Percentiles rank a stretch among this genome's conserved stretches.
phyloP scores from a whole-genome alignment of 1,140 invertebrate species.

The Adoxophyes honmai region DNA sequence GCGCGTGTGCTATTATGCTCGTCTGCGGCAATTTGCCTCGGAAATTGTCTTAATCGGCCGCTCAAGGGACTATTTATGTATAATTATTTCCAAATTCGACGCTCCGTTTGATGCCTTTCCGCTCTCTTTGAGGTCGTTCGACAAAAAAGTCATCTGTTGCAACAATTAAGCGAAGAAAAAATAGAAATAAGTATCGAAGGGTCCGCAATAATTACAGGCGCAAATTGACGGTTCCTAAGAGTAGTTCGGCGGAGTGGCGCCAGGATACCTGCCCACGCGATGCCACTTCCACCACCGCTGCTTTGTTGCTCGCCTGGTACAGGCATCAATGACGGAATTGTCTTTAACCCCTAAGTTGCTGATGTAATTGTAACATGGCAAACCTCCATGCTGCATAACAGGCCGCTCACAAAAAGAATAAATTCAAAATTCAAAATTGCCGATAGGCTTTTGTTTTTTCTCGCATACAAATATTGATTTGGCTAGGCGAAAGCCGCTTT shows the following conservation, averaged over 20 bases:
- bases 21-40: slow-evolving; percentile 75
- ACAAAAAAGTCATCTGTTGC: slow-evolving; percentile 77
- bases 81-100: slow-evolving; percentile 78
- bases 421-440: no score
- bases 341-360: no score
- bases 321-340: no score
- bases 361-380: no score
- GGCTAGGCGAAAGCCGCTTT: no score
- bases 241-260: slow-evolving; percentile 56
- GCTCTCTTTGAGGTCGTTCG: slow-evolving; percentile 75
- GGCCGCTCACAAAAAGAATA: no score
- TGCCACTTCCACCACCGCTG: slow-evolving; percentile 17
- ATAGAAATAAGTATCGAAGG: slow-evolving; percentile 76
- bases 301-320: no score
- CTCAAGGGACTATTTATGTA: slow-evolving; percentile 78
- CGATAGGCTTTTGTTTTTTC: no score
- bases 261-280: slow-evolving; percentile 61
- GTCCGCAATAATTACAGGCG: slow-evolving; percentile 76
- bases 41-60: slow-evolving; percentile 76
- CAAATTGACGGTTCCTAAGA: slow-evolving; percentile 73
- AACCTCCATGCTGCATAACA: no score
- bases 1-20: slow-evolving; percentile 74
- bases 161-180: slow-evolving; percentile 75
- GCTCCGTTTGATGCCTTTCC: slow-evolving; percentile 75
- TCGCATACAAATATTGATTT: no score